Conservation (phyloP, 2,113 vertebrate species). For the Mormyrus lacerda region DNA sequence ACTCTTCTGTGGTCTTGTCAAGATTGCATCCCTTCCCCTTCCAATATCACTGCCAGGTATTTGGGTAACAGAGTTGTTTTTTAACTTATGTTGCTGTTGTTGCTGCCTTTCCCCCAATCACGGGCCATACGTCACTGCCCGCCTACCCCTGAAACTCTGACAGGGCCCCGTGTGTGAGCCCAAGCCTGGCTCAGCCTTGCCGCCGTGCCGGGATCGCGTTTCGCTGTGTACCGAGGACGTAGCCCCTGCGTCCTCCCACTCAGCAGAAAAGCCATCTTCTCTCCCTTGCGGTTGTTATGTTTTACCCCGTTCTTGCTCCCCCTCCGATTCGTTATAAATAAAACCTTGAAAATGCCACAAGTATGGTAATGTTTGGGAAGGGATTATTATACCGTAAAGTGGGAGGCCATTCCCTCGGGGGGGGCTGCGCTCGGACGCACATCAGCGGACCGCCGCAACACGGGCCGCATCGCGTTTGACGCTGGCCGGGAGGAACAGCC, state of each 20-base stretch:
- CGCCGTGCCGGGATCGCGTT: conserved; percentile 23
- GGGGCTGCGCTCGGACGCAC: neutral
- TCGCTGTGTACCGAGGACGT: conserved; percentile 26
- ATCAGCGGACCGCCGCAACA: neutral
- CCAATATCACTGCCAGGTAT: neutral
- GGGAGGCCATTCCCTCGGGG: neutral
- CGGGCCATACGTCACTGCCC: neutral
- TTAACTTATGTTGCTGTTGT: neutral
- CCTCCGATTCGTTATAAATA: conserved; percentile 23
- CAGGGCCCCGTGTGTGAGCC: neutral
- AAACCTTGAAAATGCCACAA: conserved; percentile 36
- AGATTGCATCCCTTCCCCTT: neutral
- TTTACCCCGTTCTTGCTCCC: conserved; percentile 28
- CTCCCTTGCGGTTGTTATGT: conserved; percentile 26
- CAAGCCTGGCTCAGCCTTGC: neutral
- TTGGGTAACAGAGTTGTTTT: neutral
- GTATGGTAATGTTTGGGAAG: conserved; percentile 28
- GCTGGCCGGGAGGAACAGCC: neutral
- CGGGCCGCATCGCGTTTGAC: neutral
- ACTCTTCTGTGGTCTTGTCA: neutral
- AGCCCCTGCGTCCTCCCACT: conserved; percentile 19
- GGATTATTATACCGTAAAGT: conserved; percentile 23
- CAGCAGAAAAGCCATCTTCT: conserved; percentile 38
- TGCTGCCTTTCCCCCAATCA: neutral
- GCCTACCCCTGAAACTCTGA: neutral